A percentile compares a stretch with the other conserved stretches of the same genome.
phyloP scores from a whole-genome alignment of 2,113 vertebrate genomes.

The Ageneiosus marmoratus region DNA sequence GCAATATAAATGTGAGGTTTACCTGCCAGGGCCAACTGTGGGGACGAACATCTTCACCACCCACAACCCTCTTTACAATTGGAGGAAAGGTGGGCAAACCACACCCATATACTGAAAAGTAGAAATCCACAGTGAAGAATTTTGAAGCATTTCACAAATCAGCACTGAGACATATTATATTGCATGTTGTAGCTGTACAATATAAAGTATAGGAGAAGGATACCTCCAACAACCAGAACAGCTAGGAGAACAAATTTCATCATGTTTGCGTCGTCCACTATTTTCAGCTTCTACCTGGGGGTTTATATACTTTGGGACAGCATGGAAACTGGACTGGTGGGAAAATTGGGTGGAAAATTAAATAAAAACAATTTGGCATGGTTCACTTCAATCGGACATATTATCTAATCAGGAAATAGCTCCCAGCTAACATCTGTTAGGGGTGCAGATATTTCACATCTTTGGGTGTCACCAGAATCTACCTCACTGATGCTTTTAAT shows the following conservation, averaged over 20 bases:
- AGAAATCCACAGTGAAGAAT: not conserved
- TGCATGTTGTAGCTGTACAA: not conserved
- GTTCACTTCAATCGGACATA: constrained; percentile 13
- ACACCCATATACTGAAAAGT: constrained; percentile 70
- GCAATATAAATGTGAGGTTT: not conserved
- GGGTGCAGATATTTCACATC: not conserved
- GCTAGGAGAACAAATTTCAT: constrained; percentile 73
- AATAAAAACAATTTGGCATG: constrained; percentile 17
- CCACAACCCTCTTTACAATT: constrained; percentile 68
- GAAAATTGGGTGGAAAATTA: constrained; percentile 36
- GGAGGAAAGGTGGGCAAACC: constrained; percentile 68
- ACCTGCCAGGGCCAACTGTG: constrained; percentile 83
- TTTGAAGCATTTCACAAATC: not conserved
- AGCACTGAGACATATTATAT: not conserved
- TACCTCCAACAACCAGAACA: constrained; percentile 73
- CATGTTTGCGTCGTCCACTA: constrained; percentile 52
- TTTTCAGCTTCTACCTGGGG: not conserved
- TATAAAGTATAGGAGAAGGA: not conserved
- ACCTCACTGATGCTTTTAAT: not conserved
- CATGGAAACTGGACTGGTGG: constrained; percentile 35
- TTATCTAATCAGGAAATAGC: constrained; percentile 29
- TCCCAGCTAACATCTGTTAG: not conserved
- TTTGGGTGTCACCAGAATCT: not conserved
- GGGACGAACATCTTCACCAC: constrained; percentile 69
- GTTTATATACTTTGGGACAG: constrained; percentile 61